These are phyloP conservation scores for Heliothis peltigera DNA, from an alignment of 2,888 invertebrate species.

Conservation along the genomic window DNA sequence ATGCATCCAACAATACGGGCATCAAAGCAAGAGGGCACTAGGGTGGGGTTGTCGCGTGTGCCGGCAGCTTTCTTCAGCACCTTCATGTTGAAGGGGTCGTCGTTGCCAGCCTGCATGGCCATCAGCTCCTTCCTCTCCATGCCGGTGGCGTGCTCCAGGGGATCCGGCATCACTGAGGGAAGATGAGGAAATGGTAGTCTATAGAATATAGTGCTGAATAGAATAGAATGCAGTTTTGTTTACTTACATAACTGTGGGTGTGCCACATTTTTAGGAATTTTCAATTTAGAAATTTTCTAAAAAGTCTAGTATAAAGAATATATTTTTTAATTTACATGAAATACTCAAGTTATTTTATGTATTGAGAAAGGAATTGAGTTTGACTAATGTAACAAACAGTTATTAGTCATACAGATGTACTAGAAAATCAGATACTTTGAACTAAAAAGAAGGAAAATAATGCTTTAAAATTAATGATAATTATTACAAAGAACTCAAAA, in stretches of 20 bases:
- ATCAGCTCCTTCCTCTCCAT: slow-evolving; percentile 97
- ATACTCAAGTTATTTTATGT: no score
- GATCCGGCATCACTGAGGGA: slow-evolving; percentile 94
- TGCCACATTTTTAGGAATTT: no score
- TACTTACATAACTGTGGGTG: no score
- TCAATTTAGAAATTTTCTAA: no score
- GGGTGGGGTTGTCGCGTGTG: slow-evolving; percentile 95
- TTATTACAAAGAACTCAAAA: background rate
- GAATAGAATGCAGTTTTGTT: no score
- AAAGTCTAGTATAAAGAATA: no score
- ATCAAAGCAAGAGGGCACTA: slow-evolving; percentile 97
- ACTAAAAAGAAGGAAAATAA: background rate
- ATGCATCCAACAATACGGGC: slow-evolving; percentile 98
- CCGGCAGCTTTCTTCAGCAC: slow-evolving; percentile 94
- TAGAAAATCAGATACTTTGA: background rate
- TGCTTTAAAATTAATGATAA: background rate
- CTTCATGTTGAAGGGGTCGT: slow-evolving; percentile 96
- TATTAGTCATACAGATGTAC: no score
- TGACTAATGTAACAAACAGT: no score
- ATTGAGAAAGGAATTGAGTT: no score
- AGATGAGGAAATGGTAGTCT: background rate
- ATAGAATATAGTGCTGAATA: background rate
- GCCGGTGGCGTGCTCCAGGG: slow-evolving; percentile 98
- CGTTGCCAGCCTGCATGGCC: slow-evolving; percentile 96
- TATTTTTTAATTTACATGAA: no score